These are phyloP conservation scores for Branchipolynoe longqiensis DNA, from an alignment of 2,888 invertebrate genomes.

Conservation along the genomic window DNA sequence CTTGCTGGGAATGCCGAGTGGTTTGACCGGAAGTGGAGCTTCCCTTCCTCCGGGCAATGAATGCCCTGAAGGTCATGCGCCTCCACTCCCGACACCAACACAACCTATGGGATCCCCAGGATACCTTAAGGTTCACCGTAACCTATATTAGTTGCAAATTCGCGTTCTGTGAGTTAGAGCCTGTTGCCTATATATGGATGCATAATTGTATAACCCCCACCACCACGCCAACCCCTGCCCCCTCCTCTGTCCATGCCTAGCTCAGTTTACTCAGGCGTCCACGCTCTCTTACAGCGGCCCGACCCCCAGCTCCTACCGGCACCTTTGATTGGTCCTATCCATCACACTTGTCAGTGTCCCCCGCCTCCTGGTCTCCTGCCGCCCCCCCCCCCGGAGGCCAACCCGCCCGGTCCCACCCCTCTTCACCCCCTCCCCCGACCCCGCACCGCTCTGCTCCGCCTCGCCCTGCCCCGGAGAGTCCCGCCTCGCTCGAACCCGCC, in stretches of 20 bases:
- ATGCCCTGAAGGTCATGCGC: neutral
- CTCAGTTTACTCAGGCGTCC: too few relatives aligned
- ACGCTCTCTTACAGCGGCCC: too few relatives aligned
- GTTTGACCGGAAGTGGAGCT: neutral
- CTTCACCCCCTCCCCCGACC: neutral
- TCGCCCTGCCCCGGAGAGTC: neutral
- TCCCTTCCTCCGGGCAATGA: neutral
- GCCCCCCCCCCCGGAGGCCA: neutral
- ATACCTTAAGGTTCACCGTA: too few relatives aligned
- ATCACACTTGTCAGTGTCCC: constrained; percentile 12
- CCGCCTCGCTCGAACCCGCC: neutral
- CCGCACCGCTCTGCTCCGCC: neutral
- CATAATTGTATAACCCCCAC: neutral
- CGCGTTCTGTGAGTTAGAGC: too few relatives aligned
- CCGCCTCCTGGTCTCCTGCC: neutral
- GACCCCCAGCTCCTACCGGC: too few relatives aligned
- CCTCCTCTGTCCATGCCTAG: neutral
- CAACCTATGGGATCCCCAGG: too few relatives aligned
- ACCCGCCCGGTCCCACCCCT: neutral
- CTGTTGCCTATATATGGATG: neutral
- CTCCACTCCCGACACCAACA: too few relatives aligned
- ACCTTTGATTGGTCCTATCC: constrained; percentile 1
- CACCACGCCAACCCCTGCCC: neutral
- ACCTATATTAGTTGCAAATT: too few relatives aligned
- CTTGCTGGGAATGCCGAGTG: too few relatives aligned